Percentiles rank a stretch among this genome's conserved stretches.
Evolutionary conservation across 2,113 vertebrate species (phyloP).

Genomic region (Drymodes brunneopygia): DNA sequence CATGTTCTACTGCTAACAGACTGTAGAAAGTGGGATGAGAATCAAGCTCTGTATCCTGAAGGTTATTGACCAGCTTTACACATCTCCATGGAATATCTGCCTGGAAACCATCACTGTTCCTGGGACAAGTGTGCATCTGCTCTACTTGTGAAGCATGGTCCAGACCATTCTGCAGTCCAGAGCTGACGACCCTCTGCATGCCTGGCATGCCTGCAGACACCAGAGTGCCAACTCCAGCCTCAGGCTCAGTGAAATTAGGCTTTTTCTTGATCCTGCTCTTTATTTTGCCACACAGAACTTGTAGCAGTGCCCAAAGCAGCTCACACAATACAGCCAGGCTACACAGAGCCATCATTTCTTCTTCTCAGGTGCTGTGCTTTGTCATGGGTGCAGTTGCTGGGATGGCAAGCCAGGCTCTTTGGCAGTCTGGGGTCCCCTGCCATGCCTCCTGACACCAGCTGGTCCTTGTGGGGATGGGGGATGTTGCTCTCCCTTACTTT

Average conservation of each 20-base stretch:
- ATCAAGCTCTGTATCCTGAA: background rate
- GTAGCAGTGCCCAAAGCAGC: background rate
- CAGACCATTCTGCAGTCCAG: background rate
- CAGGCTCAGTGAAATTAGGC: background rate
- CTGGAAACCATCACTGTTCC: background rate
- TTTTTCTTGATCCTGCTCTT: background rate
- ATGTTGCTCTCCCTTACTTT: background rate
- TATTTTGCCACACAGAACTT: background rate
- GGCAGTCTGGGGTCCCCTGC: background rate
- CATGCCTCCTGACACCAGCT: fast-evolving
- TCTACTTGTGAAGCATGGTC: background rate
- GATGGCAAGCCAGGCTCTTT: background rate
- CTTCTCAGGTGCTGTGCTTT: background rate
- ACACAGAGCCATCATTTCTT: background rate
- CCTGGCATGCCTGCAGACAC: background rate
- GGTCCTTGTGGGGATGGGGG: background rate
- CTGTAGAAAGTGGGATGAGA: background rate
- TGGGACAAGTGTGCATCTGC: background rate
- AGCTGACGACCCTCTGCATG: background rate
- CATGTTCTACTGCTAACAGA: background rate
- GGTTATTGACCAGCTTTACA: background rate
- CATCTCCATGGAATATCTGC: background rate
- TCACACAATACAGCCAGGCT: background rate
- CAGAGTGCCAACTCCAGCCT: background rate
- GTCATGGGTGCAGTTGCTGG: background rate